Percentiles rank a stretch among this genome's conserved stretches.
Conservation (phyloP, 2,888 invertebrate species). For the Fragum fragum region DNA sequence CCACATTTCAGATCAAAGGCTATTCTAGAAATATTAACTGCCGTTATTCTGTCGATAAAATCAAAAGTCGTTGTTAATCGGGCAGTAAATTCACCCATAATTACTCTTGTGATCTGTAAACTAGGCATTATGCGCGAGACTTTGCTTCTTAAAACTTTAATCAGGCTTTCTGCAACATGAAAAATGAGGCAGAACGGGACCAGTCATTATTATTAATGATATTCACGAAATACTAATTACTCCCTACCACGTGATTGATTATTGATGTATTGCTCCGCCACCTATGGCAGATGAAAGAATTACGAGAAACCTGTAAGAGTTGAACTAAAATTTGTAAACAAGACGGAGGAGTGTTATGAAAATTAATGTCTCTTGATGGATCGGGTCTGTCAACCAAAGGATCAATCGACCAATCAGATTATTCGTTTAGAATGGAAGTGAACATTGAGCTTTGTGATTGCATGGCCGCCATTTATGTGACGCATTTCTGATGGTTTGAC, state of each 20-base stretch:
- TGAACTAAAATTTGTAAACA: neutral
- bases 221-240: slow-evolving; percentile 20
- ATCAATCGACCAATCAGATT: too few species aligned
- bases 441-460: too few species aligned
- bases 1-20: neutral
- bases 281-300: slow-evolving; percentile 27
- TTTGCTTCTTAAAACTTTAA: slow-evolving; percentile 20
- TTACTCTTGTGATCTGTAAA: slow-evolving; percentile 17
- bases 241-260: slow-evolving; percentile 26
- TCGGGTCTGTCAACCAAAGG: too few species aligned
- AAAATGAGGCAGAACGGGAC: slow-evolving; percentile 15
- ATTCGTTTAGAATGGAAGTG: too few species aligned
- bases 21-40: slow-evolving; percentile 4
- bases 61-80: slow-evolving; percentile 1
- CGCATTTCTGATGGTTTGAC: too few species aligned
- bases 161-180: slow-evolving; percentile 11
- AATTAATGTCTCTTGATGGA: too few species aligned
- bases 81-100: slow-evolving; percentile 19
- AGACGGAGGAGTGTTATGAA: neutral
- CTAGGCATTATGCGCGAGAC: neutral
- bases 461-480: too few species aligned
- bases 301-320: neutral
- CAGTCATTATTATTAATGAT: slow-evolving; percentile 28
- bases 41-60: neutral
- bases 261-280: slow-evolving; percentile 12